Percentiles rank a stretch among this genome's conserved stretches.
Evolutionary conservation across 2,797 vertebrate genomes (phyloP).

Genomic region (Botia almorhae): DNA sequence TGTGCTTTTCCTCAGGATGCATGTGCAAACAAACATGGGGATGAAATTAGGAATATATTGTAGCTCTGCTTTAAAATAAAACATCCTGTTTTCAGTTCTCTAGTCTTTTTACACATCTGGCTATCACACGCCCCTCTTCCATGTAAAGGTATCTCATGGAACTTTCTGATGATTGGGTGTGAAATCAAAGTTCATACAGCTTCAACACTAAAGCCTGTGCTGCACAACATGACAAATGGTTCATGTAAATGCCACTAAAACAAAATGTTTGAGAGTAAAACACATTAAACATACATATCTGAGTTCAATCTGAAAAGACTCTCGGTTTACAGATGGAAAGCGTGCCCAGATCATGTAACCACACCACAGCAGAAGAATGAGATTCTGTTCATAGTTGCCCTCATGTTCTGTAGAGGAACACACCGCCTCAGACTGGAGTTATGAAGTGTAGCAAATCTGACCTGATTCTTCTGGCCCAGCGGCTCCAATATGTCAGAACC

Average conservation of each 20-base stretch:
- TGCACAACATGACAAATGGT: no score
- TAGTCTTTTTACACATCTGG: slow-evolving; percentile 72
- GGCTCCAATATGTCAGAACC: slow-evolving; percentile 70
- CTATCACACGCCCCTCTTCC: slow-evolving; percentile 44
- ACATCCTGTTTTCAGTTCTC: slow-evolving; percentile 76
- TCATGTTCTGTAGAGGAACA: slow-evolving; percentile 12
- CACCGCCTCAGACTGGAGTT: slow-evolving; percentile 58
- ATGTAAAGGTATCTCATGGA: not conserved
- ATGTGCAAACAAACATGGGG: no score
- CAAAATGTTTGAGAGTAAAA: no score
- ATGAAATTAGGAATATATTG: no score
- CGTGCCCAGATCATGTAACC: slow-evolving; percentile 13
- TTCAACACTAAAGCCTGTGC: not conserved
- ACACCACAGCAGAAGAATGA: slow-evolving; percentile 9
- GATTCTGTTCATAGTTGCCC: slow-evolving; percentile 18
- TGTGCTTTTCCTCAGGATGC: no score
- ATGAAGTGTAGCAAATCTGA: slow-evolving; percentile 81
- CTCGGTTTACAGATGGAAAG: not conserved
- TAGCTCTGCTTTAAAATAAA: no score
- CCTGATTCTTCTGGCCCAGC: slow-evolving; percentile 79
- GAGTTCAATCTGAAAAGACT: slow-evolving; percentile 9
- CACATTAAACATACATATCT: slow-evolving; percentile 4
- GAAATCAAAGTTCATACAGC: not conserved
- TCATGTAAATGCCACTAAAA: no score
- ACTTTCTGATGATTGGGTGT: slow-evolving; percentile 8